Evolutionary conservation across 2,888 invertebrate species (phyloP).

Genomic region (Crossocerus cetratus): DNA sequence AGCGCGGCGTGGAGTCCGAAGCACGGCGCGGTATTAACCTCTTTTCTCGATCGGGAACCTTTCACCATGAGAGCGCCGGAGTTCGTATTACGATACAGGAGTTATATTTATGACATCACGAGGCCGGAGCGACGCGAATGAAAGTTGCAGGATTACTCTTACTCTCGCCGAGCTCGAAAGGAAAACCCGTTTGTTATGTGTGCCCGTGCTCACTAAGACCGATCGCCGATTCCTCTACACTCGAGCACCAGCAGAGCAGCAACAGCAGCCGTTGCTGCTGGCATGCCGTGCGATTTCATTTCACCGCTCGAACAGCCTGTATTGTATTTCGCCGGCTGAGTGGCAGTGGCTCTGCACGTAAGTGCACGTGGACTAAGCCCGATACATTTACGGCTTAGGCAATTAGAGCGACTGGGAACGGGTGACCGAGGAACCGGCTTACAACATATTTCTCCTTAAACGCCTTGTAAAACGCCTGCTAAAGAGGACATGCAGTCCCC

Average conservation of each 20-base stretch:
- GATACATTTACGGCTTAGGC: conserved; percentile 5
- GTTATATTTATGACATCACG: conserved; percentile 73
- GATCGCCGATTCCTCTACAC: conserved; percentile 26
- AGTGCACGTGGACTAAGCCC: neutral
- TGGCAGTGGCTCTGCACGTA: neutral
- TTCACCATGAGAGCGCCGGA: conserved; percentile 50
- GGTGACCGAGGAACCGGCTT: neutral
- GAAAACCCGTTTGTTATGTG: conserved; percentile 64
- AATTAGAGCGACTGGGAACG: neutral
- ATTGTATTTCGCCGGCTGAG: conserved; percentile 4
- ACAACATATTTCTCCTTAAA: conserved; percentile 5
- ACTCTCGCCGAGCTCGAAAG: conserved; percentile 65
- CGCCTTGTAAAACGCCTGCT: neutral
- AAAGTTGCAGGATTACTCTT: conserved; percentile 74
- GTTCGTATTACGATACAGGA: conserved; percentile 68
- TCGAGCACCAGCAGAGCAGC: no score
- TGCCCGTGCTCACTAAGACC: conserved; percentile 25
- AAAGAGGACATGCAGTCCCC: neutral
- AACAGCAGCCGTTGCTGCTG: conserved; percentile 29
- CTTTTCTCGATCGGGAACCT: conserved; percentile 54
- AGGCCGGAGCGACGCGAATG: conserved; percentile 68
- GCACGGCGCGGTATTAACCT: conserved; percentile 39
- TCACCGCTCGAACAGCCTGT: conserved; percentile 3
- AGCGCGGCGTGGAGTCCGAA: neutral
- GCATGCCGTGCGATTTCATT: no score